These are phyloP conservation scores for Geophilus truncorum DNA, from an alignment of 2,888 invertebrate genomes.

Conservation along the genomic window DNA sequence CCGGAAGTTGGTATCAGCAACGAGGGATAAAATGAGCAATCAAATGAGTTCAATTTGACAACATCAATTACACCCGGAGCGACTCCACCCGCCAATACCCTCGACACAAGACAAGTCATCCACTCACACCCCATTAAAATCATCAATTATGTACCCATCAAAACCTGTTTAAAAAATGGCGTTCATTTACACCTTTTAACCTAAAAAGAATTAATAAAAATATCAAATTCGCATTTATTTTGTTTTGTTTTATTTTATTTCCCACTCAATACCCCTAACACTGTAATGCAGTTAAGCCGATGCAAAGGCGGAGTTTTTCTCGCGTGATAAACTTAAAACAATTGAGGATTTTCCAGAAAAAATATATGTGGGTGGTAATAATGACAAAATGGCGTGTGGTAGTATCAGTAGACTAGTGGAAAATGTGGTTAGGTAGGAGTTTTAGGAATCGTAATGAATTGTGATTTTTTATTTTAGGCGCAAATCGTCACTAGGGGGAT, in stretches of 20 bases:
- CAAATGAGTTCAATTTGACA: conserved; percentile 9
- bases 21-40: not conserved
- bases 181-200: not conserved
- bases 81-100: not conserved
- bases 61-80: not conserved
- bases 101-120: not conserved
- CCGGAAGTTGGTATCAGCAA: not conserved
- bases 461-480: too few species aligned
- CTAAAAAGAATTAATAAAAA: not conserved
- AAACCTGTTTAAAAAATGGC: not conserved
- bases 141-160: not conserved
- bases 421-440: not conserved
- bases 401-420: not conserved
- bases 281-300: not conserved
- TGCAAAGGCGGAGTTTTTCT: not conserved
- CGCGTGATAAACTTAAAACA: not conserved
- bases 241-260: not conserved
- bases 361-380: not conserved
- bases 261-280: not conserved
- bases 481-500: too few species aligned
- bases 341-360: not conserved
- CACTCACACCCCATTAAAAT: not conserved
- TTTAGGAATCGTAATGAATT: too few species aligned
- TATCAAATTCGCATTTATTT: too few species aligned
- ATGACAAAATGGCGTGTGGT: not conserved